Evolutionary conservation across 92 coral and sea anemone species (phyloP), one percentile per base, ranked within the genome.

Genomic region (Paramuricea clavata): DNA sequence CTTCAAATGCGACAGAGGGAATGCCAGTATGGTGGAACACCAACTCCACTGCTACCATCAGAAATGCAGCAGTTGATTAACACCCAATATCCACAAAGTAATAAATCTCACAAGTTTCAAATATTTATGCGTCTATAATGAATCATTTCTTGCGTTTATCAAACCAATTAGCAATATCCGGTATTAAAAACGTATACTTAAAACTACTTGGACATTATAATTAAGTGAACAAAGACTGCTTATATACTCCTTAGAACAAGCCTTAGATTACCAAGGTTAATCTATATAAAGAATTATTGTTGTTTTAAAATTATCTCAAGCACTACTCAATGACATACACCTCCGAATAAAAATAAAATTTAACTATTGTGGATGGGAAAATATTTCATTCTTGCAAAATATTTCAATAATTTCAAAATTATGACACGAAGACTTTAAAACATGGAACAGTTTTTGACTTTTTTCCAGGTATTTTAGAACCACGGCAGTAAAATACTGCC

Each of bases 211-310:
- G 5, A 54, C 21, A 19, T 23, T 10, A 6, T 47, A 21, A 19
- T 21, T 54, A 54, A 19, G 62, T 21, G 5, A 65, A 65, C 72
- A 65, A 65, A 65, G 72, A 65, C 39, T 65, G 72, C 39, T 65
- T 65, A 25, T 65, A n/a, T n/a, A n/a, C n/a, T n/a, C n/a, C n/a
- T n/a, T n/a, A n/a, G n/a, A n/a, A n/a, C n/a, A n/a, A n/a, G n/a
- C n/a, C n/a, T n/a, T n/a, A n/a, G n/a, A n/a, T n/a, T n/a, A n/a
- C n/a, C n/a, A n/a, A n/a, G n/a, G 27, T 19, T 54, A 13, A 19
- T 54, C 27, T 19, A 21, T 3, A 19, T 54, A 54, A 65, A 65
- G 72, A 16, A 65, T 28, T 65, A 65, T 28, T 65, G 72, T 65
- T 33, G 39, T 16, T 31, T 26, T 65, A 0, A 4, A 65, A 65